Evolutionary conservation across 2,797 vertebrate species (phyloP).

Genomic region (Sylvia borin): DNA sequence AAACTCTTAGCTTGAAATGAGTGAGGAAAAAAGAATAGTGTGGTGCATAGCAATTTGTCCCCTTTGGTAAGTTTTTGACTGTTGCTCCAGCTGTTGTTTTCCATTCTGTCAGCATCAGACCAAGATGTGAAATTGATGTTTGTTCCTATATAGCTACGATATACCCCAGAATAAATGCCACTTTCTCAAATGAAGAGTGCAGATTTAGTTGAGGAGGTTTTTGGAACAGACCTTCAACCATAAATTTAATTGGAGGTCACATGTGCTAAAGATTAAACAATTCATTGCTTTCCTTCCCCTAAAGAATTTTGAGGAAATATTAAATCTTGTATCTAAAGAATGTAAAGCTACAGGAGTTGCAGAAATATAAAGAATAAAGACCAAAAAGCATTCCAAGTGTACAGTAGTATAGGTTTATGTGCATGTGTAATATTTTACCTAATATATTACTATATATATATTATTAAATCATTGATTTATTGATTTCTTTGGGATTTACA

Average conservation of each 20-base stretch:
- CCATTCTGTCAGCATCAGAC: neutral
- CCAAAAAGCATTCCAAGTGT: neutral
- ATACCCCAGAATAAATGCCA: neutral
- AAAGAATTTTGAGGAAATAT: constrained; percentile 13
- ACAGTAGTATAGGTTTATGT: neutral
- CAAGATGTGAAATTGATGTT: neutral
- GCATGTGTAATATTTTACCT: neutral
- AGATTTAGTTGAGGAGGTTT: neutral
- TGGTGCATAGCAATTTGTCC: neutral
- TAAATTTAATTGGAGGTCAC: neutral
- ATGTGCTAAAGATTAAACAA: neutral
- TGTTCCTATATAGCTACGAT: neutral
- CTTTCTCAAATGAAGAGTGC: neutral
- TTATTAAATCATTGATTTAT: neutral
- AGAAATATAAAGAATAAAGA: neutral
- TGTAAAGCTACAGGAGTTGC: neutral
- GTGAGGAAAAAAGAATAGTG: neutral
- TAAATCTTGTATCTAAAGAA: constrained; percentile 6
- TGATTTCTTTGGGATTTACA: neutral
- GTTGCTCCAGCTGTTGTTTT: neutral
- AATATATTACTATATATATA: neutral
- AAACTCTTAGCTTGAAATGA: neutral
- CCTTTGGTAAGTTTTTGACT: neutral
- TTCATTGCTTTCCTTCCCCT: neutral
- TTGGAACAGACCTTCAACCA: neutral